A percentile compares a stretch with the other conserved stretches of the same genome.
These are phyloP conservation scores for Brachyptera risi DNA, from an alignment of 2,888 invertebrate genomes.

Conservation along the genomic window DNA sequence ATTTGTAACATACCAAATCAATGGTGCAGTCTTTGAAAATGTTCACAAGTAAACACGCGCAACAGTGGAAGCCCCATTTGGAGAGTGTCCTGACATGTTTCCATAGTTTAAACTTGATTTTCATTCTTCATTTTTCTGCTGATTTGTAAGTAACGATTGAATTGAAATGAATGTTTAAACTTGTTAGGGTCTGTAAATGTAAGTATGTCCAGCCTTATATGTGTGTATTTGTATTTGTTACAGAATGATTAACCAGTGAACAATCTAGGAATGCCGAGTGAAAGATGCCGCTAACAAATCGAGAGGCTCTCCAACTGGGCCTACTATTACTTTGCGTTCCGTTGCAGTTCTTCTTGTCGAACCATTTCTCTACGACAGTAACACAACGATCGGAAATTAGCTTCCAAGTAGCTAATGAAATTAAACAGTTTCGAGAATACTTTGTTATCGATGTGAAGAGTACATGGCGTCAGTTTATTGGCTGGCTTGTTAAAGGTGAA, in stretches of 20 bases:
- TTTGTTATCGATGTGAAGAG: conserved; percentile 40
- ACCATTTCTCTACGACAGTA: conserved; percentile 33
- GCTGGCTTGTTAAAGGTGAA: conserved; percentile 25
- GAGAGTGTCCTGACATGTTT: no score
- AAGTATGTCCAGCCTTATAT: no score
- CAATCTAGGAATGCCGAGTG: background rate
- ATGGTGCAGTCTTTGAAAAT: no score
- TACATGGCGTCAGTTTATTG: conserved; percentile 38
- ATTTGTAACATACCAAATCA: no score
- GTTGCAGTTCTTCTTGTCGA: conserved; percentile 42
- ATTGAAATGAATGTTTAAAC: no score
- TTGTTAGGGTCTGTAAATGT: no score
- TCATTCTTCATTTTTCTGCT: no score
- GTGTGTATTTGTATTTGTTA: background rate
- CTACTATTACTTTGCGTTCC: conserved; percentile 43
- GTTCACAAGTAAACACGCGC: no score
- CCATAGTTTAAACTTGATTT: no score
- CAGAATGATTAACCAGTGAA: background rate
- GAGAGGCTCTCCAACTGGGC: conserved; percentile 40
- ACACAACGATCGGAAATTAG: conserved; percentile 27
- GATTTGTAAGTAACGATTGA: no score
- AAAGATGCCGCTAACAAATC: conserved; percentile 31
- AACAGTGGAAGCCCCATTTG: no score
- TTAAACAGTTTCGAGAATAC: conserved; percentile 40
- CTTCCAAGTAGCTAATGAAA: conserved; percentile 38